Evolutionary conservation across 2,797 vertebrate genomes (phyloP).

Genomic region (Pantherophis alleghaniensis): DNA sequence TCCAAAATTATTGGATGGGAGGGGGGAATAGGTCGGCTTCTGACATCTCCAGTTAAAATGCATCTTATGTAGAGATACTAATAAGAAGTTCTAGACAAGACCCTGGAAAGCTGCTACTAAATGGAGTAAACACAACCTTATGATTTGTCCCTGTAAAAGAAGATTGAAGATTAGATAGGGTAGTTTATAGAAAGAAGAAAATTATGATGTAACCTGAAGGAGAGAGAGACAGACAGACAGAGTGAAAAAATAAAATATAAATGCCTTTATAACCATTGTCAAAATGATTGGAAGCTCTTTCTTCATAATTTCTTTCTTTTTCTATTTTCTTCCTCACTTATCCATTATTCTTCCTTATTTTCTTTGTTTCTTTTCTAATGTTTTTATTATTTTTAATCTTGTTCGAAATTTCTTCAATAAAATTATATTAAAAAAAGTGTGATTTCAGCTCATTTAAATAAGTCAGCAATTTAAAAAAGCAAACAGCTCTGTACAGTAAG

Average conservation of each 20-base stretch:
- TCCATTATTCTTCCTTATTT: background rate
- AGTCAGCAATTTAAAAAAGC: background rate
- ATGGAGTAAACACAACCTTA: background rate
- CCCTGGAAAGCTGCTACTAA: background rate
- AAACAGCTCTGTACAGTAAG: background rate
- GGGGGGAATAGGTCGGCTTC: background rate
- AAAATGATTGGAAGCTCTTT: background rate
- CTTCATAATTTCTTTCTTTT: background rate
- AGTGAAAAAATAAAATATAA: background rate
- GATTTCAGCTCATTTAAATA: background rate
- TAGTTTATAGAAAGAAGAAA: background rate
- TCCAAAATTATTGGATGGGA: background rate
- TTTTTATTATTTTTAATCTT: background rate
- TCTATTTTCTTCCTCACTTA: background rate
- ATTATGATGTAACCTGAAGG: too few relatives aligned
- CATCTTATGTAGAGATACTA: background rate
- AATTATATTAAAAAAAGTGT: background rate
- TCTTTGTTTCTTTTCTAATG: background rate
- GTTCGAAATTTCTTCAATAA: background rate
- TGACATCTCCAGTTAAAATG: background rate
- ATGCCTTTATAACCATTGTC: background rate
- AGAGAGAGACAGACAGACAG: too few relatives aligned
- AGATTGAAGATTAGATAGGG: background rate
- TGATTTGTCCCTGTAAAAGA: background rate
- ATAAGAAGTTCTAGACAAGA: background rate